Base-by-base conservation (phyloP, 2,797 vertebrate genomes). In the Centroberyx gerrardi region DNA sequence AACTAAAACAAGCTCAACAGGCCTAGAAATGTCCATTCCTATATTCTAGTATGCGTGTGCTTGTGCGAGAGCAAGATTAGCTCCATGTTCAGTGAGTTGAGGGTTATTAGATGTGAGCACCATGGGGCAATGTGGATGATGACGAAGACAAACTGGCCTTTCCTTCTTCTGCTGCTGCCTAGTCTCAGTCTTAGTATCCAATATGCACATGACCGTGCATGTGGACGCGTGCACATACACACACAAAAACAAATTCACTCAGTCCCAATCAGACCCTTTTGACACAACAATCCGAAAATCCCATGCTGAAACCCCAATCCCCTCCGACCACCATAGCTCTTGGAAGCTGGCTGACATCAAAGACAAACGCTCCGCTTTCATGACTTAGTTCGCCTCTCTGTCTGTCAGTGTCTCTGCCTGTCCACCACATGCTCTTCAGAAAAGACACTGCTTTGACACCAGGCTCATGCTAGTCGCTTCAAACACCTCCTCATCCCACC, bases 241-340 rank as follows among this genome's bases (percentile, higher is more conserved):
- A 36, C 49, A n/a, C 54, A 40, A 55, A 54, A 27, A n/a, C 46
- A 76, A 63, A 79, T 66, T 66, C 49, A 22, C 53, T 62, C 48
- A 33, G 33, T 8, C 65, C 44, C 64, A 9, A n/a, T 31, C 59
- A 51, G 78, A 79, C 87, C 74, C 75, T 80, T 87, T 73, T 75
- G 81, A 86, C 83, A 76, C 13, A 8, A 76, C 77, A 85, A 87
- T 88, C 80, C 78, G 62, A 68, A 89, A 90, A 87, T 84, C 76
- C 78, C 7, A 2, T 6, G 59, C 73, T 85, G 75, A 70, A 87
- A 87, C 76, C 80, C 75, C 78, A 85, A 85, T 86, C 84, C 84
- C 49, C 78, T 61, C 52, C 22, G 65, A 77, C 82, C 76, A 68
- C 65, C 72, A 1, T 1, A 62, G 48, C 63, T 70, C 74, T 79